phyloP scores from a whole-genome alignment of 2,797 vertebrate genomes.

The Falco columbarius region DNA sequence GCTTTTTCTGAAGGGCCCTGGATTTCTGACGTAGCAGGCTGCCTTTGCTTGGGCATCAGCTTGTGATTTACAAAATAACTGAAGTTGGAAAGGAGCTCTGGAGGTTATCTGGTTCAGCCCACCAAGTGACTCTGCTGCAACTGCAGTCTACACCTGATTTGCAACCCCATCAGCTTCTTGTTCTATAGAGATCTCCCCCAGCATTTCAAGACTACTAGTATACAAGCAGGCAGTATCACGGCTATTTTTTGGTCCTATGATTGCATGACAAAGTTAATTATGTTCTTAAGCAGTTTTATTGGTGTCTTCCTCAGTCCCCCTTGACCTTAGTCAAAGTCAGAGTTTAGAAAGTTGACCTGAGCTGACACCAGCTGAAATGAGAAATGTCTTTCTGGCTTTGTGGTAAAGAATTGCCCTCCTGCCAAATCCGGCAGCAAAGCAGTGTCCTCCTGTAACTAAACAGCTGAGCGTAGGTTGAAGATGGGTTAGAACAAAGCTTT shows the following conservation, averaged over 20 bases:
- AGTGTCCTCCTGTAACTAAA: background rate
- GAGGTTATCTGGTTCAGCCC: background rate
- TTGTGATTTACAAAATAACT: background rate
- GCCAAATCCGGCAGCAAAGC: background rate
- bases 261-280: background rate
- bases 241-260: background rate
- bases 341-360: background rate
- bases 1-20: background rate
- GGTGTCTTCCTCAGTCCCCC: background rate
- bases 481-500: background rate
- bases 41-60: background rate
- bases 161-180: background rate
- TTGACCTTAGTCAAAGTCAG: background rate
- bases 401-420: background rate
- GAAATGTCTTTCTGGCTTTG: background rate
- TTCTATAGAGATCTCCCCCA: background rate
- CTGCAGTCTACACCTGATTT: background rate
- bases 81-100: background rate
- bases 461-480: background rate
- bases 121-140: background rate
- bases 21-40: background rate
- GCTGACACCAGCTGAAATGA: slow-evolving; percentile 7
- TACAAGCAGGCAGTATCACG: background rate
- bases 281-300: background rate
- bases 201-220: background rate